Evolutionary conservation across 2,797 vertebrate species (phyloP).

Genomic region (Miichthys miiuy): DNA sequence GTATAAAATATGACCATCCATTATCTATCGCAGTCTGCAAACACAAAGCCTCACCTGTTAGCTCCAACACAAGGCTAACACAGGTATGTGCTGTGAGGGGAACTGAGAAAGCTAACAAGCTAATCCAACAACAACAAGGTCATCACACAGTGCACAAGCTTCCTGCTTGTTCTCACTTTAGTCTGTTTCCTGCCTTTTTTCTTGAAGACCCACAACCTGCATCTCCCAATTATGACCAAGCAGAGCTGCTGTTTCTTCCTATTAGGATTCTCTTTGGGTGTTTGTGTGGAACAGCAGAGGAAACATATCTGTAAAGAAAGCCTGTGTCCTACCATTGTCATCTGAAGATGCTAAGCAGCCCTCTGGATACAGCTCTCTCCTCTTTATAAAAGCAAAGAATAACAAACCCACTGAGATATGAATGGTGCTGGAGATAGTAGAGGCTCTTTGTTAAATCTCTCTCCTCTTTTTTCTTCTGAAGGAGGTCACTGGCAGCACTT

Average conservation of each 20-base stretch:
- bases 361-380: conserved; percentile 15
- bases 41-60: conserved; percentile 11
- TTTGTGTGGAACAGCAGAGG: conserved; percentile 3
- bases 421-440: conserved; percentile 13
- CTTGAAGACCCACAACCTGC: too few relatives aligned
- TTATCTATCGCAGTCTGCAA: not conserved
- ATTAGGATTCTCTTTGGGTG: conserved; percentile 26
- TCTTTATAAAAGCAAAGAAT: conserved; percentile 25
- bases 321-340: too few relatives aligned
- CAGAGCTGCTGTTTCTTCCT: conserved; percentile 15
- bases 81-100: not conserved
- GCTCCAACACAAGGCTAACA: not conserved
- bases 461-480: not conserved
- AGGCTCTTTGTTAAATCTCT: conserved; percentile 12
- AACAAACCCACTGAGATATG: conserved; percentile 31
- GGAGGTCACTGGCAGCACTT: conserved; percentile 21
- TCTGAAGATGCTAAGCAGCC: not conserved
- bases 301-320: too few relatives aligned
- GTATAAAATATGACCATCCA: not conserved
- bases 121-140: conserved; percentile 4
- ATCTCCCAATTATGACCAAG: not conserved
- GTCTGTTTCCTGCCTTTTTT: not conserved
- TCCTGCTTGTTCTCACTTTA: not conserved
- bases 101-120: not conserved
- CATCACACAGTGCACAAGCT: not conserved